Evolutionary conservation across 2,113 vertebrate species (phyloP).

Genomic region (Prionailurus bengalensis): DNA sequence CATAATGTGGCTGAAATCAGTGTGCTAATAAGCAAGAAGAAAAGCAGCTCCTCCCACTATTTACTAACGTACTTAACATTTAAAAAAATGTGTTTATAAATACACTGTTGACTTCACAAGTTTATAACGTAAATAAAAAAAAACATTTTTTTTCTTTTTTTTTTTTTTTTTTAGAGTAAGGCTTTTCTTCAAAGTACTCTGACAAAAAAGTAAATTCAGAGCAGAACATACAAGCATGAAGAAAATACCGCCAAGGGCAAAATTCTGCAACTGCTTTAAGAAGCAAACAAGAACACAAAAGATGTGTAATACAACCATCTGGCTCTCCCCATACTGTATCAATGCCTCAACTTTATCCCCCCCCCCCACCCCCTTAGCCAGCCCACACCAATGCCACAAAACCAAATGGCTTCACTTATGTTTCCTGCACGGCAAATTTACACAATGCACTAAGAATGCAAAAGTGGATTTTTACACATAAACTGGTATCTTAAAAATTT

Average conservation of each 20-base stretch:
- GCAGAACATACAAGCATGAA: constrained; percentile 86
- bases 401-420: constrained; percentile 89
- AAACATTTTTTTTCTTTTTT: not conserved
- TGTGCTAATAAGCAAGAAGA: constrained; percentile 45
- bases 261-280: constrained; percentile 90
- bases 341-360: constrained; percentile 87
- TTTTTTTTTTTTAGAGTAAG: constrained; percentile 51
- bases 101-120: constrained; percentile 84
- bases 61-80: constrained; percentile 84
- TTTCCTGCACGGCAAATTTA: constrained; percentile 86
- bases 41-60: constrained; percentile 75
- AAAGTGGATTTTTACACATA: constrained; percentile 84
- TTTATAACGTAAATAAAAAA: constrained; percentile 70
- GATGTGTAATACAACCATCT: constrained; percentile 88
- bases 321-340: constrained; percentile 87
- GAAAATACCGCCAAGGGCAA: constrained; percentile 88
- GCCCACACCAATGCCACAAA: constrained; percentile 89
- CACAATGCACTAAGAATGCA: constrained; percentile 85
- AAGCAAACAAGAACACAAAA: constrained; percentile 90
- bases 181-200: constrained; percentile 84
- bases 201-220: constrained; percentile 87
- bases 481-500: constrained; percentile 81
- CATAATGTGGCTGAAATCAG: constrained; percentile 53
- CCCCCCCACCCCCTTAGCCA: constrained; percentile 85
- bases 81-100: constrained; percentile 83